Base-by-base conservation (phyloP, 2,113 vertebrate genomes). In the Dissostichus mawsoni region DNA sequence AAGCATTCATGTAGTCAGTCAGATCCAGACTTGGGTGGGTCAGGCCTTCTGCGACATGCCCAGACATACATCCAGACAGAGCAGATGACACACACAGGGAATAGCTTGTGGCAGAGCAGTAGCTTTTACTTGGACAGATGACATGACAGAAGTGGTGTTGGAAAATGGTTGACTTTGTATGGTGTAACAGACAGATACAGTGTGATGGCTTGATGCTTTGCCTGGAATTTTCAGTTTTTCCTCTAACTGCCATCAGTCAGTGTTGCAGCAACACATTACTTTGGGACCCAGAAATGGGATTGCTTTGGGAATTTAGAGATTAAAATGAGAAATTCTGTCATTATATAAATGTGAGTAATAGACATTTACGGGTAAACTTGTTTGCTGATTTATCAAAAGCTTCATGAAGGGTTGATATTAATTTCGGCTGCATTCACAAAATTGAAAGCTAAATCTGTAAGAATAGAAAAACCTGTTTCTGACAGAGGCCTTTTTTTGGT, bases 1-100 rank as follows among this genome's bases (percentile, higher is more conserved):
- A 64, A 76, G 80, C 65, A 78, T 71, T 69, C 76, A 70, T 84
- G 76, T 64, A 80, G 74, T 80, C 88, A 84, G 85, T 78, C 72
- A 68, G 58, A 72, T 72, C 69, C 79, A 87, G 84, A 83, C 75
- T 77, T 53, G 76, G 85, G 80, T 80, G 79, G 90, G 80, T 86
- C 74, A 79, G 82, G 66, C 52, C 63, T 66, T 76, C 66, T 56
- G 50, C 18, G 52, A 81, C 82, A 25, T 69, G 86, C 83, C 80
- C 80, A 71, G 84, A 83, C 90, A 76, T 52, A 85, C 73, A 84
- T 44, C 59, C 86, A 84, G 73, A 72, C 78, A 81, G 80, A 77
- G 41, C 1, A 17, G 75, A 64, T 65, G 68, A 83, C 62, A 81
- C 67, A 67, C 69, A 59, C 14, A 18, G 45, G 64, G 69, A 74